Conservation (phyloP, 2,797 vertebrate species). For the Hydrocynus forskahlii region DNA sequence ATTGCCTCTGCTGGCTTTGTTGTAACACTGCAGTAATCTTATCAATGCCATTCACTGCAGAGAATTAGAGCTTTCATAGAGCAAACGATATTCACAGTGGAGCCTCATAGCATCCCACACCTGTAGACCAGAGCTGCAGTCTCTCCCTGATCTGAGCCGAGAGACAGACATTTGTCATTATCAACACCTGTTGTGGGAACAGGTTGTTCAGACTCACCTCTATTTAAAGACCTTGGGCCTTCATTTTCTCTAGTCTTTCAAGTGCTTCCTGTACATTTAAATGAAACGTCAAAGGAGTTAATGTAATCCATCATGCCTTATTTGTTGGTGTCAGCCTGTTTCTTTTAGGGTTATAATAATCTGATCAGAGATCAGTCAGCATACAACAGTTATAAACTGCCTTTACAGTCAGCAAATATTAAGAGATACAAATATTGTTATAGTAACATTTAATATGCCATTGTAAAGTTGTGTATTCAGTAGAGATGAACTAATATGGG, state of each 20-base stretch:
- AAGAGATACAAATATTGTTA: too few species aligned
- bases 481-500: too few species aligned
- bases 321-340: too few species aligned
- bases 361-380: too few species aligned
- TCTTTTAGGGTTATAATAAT: too few species aligned
- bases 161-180: background rate
- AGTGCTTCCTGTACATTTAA: background rate
- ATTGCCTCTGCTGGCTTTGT: conserved; percentile 18
- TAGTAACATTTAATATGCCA: too few species aligned
- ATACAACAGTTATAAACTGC: too few species aligned
- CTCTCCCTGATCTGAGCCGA: conserved; percentile 12
- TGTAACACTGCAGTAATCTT: conserved; percentile 1
- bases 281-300: background rate
- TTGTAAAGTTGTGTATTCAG: too few species aligned
- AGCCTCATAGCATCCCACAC: conserved; percentile 6
- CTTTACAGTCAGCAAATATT: too few species aligned
- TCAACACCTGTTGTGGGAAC: background rate
- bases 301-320: too few species aligned
- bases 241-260: background rate
- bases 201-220: background rate
- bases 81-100: conserved; percentile 8
- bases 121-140: background rate
- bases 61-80: conserved; percentile 20
- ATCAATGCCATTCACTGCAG: conserved; percentile 1
- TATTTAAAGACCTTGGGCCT: conserved; percentile 9